Base-by-base conservation (phyloP, 2,888 invertebrate species). In the Subacronicta megacephala region DNA sequence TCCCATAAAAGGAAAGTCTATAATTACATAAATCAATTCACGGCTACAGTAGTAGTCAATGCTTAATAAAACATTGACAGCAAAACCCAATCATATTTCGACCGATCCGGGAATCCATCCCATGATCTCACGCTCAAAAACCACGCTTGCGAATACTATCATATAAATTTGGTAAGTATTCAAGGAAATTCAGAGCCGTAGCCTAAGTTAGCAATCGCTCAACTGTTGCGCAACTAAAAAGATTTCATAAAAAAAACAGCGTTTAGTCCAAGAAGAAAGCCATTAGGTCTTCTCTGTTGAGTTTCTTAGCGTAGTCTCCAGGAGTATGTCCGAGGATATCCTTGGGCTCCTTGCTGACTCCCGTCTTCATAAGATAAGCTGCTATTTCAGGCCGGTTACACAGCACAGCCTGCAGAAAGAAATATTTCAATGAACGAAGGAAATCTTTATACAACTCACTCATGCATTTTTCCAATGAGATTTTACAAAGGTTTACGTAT, bases 251-350 rank as follows among this genome's bases (percentile, higher is more conserved):
- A 7, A 38, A 33, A n/a, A 1, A 7, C 9, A 44, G 7, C 17
- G 16, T 49, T 49, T 60, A 66, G 33, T 4, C 7, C n/a, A n/a
- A n/a, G 0, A 65, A 47, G 56, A 52, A 26, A 0, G 47, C 40
- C n/a, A 44, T 51, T 3, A 74, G 38, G 1, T 13, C n/a, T 0
- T 58, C 36, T 33, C 78, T 71, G 1, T 79, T 63, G 0, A 87
- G 75, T 49, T 77, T 81, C 23, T 43, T 52, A 0, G 86, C 85
- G 60, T 87, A 95, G 51, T 96, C 95, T 2, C 88, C 61, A 0
- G 96, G 93, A 0, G 95, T 95, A 37, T 94, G 81, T 0, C 95
- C 95, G 0, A 96, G 78, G 40, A 95, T 82, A 72, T 96, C 96
- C 12, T 81, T 83, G 0, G 76, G 75, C 0, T 87, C 73, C 0